Evolutionary conservation across 1,140 invertebrate genomes (phyloP).

Genomic region (Campoletis sonorensis): DNA sequence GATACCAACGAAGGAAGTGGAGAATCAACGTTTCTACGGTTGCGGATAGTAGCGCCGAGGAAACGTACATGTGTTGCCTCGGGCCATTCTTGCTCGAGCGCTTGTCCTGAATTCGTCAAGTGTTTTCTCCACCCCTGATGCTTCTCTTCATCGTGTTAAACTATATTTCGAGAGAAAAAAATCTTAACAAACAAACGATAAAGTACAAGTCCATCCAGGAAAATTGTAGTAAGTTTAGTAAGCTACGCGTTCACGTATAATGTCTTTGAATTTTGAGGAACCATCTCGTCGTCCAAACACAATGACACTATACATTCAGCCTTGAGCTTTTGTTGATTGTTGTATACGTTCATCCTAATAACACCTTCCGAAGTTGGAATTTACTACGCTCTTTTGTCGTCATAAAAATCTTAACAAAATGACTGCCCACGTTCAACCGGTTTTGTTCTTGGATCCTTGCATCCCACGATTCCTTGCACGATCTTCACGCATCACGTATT

Average conservation of each 20-base stretch:
- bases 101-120: constrained; percentile 40
- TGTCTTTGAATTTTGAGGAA: background rate
- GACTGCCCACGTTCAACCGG: too few relatives aligned
- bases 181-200: constrained; percentile 1
- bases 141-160: background rate
- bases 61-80: constrained; percentile 29
- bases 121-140: background rate
- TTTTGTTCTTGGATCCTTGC: too few relatives aligned
- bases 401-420: background rate
- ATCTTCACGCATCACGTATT: too few relatives aligned
- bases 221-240: background rate
- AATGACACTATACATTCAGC: background rate
- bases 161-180: background rate
- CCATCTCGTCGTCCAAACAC: background rate
- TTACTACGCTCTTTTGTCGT: background rate
- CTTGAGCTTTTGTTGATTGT: too few relatives aligned
- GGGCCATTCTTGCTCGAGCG: constrained; percentile 23
- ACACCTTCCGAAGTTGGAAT: too few relatives aligned
- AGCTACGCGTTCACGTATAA: background rate
- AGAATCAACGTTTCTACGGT: constrained; percentile 14
- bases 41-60: background rate
- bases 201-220: background rate
- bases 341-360: background rate
- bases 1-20: constrained; percentile 7
- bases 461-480: too few relatives aligned